phyloP scores from a whole-genome alignment of 2,888 invertebrate genomes.

The Saturnia pavonia region DNA sequence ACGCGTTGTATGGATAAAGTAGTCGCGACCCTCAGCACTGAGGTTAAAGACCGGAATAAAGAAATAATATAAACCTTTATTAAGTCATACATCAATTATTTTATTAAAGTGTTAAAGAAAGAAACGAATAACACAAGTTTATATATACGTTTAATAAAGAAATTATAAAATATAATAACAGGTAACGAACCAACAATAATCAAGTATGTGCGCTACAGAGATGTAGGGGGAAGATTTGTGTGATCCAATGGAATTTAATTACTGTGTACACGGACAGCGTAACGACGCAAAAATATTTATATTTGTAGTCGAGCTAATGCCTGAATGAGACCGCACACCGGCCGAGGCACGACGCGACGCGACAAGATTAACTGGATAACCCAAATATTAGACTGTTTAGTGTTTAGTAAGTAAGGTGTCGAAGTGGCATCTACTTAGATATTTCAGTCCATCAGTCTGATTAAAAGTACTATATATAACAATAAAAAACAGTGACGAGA shows the following conservation, averaged over 20 bases:
- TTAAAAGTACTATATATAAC: no score
- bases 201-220: slow-evolving; percentile 43
- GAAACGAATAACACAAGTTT: no score
- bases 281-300: slow-evolving; percentile 81
- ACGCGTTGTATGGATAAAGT: no score
- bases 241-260: slow-evolving; percentile 80
- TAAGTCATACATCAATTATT: background rate
- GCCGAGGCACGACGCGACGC: slow-evolving; percentile 31
- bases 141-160: no score
- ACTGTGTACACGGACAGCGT: slow-evolving; percentile 65
- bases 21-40: no score
- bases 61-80: background rate
- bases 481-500: no score
- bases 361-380: slow-evolving; percentile 1
- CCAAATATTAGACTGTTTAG: slow-evolving; percentile 28
- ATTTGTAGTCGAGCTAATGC: slow-evolving; percentile 76
- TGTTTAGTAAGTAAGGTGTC: slow-evolving; percentile 27
- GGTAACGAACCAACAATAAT: slow-evolving; percentile 32
- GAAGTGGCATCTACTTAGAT: background rate
- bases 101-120: no score
- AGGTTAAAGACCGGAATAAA: no score
- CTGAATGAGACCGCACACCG: slow-evolving; percentile 66
- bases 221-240: slow-evolving; percentile 74
- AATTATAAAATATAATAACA: slow-evolving; percentile 2
- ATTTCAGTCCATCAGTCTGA: background rate